A percentile compares a stretch with the other conserved stretches of the same genome.
phyloP scores from a whole-genome alignment of 2,797 vertebrate species.

The Apogon hyalosoma region DNA sequence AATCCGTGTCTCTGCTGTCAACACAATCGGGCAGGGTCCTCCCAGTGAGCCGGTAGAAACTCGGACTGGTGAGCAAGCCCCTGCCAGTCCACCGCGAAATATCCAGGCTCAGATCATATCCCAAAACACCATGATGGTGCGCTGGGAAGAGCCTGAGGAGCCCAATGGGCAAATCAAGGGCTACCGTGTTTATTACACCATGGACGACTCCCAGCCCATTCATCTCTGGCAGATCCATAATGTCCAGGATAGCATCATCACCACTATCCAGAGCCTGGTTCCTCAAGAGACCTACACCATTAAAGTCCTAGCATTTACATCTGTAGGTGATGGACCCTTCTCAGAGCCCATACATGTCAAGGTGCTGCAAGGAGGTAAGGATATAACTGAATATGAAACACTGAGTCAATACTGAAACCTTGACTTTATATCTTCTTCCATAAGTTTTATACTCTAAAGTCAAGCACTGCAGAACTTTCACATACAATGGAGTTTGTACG shows the following conservation, averaged over 20 bases:
- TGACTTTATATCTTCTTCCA: neutral
- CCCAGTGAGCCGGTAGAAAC: constrained; percentile 96
- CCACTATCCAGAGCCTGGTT: constrained; percentile 93
- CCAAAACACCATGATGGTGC: constrained; percentile 95
- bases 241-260: constrained; percentile 95
- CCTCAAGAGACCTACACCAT: constrained; percentile 95
- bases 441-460: neutral
- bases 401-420: constrained; percentile 1
- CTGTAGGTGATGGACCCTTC: constrained; percentile 96
- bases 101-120: constrained; percentile 96
- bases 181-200: constrained; percentile 97
- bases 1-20: constrained; percentile 95
- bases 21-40: constrained; percentile 97
- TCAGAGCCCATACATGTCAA: constrained; percentile 97
- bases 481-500: neutral
- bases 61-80: constrained; percentile 95
- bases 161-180: constrained; percentile 98
- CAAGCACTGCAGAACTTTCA: neutral
- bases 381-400: neutral
- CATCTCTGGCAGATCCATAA: constrained; percentile 97
- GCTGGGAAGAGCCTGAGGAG: constrained; percentile 98
- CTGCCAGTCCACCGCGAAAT: constrained; percentile 93
- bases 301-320: constrained; percentile 96
- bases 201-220: constrained; percentile 92
- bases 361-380: constrained; percentile 96